These are phyloP conservation scores for Chironomus striatipennis DNA, from an alignment of 1,140 invertebrate genomes.

Conservation along the genomic window DNA sequence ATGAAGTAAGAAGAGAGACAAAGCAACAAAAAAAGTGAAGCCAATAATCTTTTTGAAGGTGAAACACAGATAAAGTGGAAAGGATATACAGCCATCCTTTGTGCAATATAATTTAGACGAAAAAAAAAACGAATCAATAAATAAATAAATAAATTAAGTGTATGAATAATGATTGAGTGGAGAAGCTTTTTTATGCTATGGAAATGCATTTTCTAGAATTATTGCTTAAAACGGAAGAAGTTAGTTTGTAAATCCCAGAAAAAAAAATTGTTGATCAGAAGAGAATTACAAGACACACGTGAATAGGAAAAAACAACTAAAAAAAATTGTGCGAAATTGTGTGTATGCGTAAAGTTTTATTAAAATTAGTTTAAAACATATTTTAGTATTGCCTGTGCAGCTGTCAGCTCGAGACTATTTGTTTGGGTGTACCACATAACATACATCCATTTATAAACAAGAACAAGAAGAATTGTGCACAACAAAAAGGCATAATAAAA, in stretches of 20 bases:
- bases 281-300: not conserved
- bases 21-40: not conserved
- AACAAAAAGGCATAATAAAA: not conserved
- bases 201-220: too few relatives aligned
- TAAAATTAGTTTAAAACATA: too few relatives aligned
- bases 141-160: too few relatives aligned
- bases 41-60: slow-evolving; percentile 4
- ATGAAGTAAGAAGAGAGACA: not conserved
- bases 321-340: not conserved
- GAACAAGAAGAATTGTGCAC: not conserved
- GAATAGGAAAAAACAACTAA: not conserved
- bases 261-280: too few relatives aligned
- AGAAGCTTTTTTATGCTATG: too few relatives aligned
- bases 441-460: not conserved
- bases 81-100: too few relatives aligned
- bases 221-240: not conserved
- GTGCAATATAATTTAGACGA: too few relatives aligned
- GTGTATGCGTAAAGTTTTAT: too few relatives aligned
- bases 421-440: not conserved
- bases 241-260: not conserved
- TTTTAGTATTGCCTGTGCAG: too few relatives aligned
- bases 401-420: not conserved
- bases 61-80: too few relatives aligned
- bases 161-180: too few relatives aligned
- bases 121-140: too few relatives aligned